A percentile compares a stretch with the other conserved stretches of the same genome.
phyloP scores from a whole-genome alignment of 2,797 vertebrate species.

The Mallotus villosus region DNA sequence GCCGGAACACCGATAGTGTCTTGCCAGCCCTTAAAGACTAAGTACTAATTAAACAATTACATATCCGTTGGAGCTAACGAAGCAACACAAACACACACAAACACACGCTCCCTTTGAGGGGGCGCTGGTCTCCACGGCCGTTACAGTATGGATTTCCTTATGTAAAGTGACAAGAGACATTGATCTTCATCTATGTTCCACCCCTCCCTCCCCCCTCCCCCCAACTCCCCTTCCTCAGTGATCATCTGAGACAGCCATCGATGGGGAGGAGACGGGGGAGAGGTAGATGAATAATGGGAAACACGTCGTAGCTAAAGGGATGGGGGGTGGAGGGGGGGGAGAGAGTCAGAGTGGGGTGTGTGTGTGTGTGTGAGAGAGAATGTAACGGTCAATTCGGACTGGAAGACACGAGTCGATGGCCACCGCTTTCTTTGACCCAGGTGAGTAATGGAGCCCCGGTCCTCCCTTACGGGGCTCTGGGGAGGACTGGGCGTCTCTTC shows the following conservation, averaged over 20 bases:
- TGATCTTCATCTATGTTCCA: constrained; percentile 38
- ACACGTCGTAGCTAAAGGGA: constrained; percentile 7
- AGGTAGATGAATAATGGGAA: constrained; percentile 46
- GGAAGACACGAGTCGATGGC: constrained; percentile 31
- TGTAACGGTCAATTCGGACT: constrained; percentile 32
- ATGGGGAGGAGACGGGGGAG: constrained; percentile 19
- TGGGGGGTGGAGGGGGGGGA: constrained; percentile 23
- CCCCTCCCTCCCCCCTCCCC: constrained; percentile 5
- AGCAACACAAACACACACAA: not conserved
- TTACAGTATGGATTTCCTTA: constrained; percentile 54
- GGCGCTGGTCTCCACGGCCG: constrained; percentile 10
- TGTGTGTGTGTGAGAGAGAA: not conserved
- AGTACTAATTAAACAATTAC: constrained; percentile 58
- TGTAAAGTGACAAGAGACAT: constrained; percentile 48
- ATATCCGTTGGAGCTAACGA: not conserved
- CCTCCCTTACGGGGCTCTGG: not conserved
- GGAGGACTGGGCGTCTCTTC: not conserved
- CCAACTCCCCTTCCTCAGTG: constrained; percentile 22
- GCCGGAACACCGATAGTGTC: no score
- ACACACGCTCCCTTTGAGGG: not conserved
- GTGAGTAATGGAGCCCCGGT: constrained; percentile 37
- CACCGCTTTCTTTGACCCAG: constrained; percentile 42
- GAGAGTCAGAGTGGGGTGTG: not conserved
- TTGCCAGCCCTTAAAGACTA: constrained; percentile 16
- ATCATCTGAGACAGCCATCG: constrained; percentile 39